Percentiles rank a stretch among this genome's conserved stretches.
Conservation (phyloP, 1,140 invertebrate genomes). For the Eulimnadia texana region DNA sequence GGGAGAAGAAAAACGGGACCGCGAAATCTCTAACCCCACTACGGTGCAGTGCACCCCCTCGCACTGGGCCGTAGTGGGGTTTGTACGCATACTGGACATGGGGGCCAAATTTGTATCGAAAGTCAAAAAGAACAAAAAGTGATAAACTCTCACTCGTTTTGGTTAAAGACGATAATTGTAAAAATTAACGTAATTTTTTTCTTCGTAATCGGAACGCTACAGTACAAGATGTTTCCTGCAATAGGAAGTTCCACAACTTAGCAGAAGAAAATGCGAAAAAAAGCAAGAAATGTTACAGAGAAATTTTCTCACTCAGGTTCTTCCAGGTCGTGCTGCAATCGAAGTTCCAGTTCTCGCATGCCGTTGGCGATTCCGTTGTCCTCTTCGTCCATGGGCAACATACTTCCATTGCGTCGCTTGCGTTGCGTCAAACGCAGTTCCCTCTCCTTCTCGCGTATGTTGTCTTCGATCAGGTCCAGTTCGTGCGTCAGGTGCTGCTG, state of each 20-base stretch:
- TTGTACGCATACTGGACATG: neutral
- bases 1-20: neutral
- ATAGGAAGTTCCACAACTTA: no score
- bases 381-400: constrained; percentile 34
- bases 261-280: no score
- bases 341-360: constrained; percentile 46
- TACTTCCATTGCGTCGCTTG: constrained; percentile 3
- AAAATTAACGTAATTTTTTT: no score
- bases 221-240: neutral
- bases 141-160: no score
- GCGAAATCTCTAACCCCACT: neutral
- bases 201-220: neutral
- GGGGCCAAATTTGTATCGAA: neutral
- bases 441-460: constrained; percentile 47
- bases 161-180: no score
- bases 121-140: neutral
- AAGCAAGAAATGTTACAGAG: neutral
- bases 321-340: constrained; percentile 47
- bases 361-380: constrained; percentile 50
- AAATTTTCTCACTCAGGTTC: constrained; percentile 35
- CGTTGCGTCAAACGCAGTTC: constrained; percentile 34
- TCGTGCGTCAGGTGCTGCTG: constrained; percentile 42
- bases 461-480: constrained; percentile 47
- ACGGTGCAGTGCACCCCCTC: neutral
- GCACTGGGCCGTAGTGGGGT: neutral